Conservation (phyloP, 2,888 invertebrate genomes). For the Therioaphis trifolii region DNA sequence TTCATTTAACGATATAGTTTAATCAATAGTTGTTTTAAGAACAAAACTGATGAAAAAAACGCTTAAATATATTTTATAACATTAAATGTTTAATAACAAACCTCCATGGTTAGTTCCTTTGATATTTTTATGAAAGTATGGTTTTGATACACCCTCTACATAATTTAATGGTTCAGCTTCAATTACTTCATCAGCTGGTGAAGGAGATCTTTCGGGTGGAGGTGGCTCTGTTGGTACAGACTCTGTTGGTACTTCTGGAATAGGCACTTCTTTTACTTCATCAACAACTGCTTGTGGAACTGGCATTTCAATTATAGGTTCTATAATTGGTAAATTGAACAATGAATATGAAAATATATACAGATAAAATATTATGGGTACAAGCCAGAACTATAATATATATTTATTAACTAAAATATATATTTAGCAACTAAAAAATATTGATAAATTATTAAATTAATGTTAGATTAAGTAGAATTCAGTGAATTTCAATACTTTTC, state of each 20-base stretch:
- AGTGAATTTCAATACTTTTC: too few relatives aligned
- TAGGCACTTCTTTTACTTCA: slow-evolving; percentile 31
- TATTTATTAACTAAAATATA: background rate
- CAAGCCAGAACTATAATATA: background rate
- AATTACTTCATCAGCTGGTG: slow-evolving; percentile 57
- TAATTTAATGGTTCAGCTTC: slow-evolving; percentile 63
- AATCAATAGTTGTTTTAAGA: slow-evolving; percentile 24
- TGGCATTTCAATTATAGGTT: slow-evolving; percentile 45
- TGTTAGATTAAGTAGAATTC: too few relatives aligned
- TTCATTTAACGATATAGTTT: slow-evolving; percentile 52
- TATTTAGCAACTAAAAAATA: background rate
- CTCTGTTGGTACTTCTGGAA: slow-evolving; percentile 33
- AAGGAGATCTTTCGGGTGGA: slow-evolving; percentile 61
- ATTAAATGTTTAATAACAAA: slow-evolving; percentile 72
- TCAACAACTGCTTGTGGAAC: slow-evolving; percentile 17
- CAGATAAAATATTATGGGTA: background rate
- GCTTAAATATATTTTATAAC: slow-evolving; percentile 33
- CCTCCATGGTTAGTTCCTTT: slow-evolving; percentile 76
- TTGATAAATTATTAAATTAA: too few relatives aligned
- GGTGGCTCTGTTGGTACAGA: slow-evolving; percentile 47
- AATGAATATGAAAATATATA: background rate
- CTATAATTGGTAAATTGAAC: too few relatives aligned
- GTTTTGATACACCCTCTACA: slow-evolving; percentile 63
- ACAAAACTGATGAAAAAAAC: background rate
- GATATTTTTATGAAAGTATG: slow-evolving; percentile 63